Evolutionary conservation across 2,797 vertebrate species (phyloP), one percentile per base, ranked within the genome.

Genomic region (Cephalopachus bancanus): DNA sequence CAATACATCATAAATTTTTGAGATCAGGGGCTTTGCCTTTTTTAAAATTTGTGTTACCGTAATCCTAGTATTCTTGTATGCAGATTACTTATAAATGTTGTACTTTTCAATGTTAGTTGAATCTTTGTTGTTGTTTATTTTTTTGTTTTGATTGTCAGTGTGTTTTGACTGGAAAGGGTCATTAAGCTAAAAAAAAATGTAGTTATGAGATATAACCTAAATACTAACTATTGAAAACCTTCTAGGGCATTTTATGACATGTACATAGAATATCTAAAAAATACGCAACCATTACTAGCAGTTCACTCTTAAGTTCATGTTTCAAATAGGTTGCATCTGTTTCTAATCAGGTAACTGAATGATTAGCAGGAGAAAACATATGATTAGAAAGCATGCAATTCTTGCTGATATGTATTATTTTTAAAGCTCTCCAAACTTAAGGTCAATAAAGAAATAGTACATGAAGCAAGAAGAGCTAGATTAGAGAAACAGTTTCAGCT

Each of bases 261-360:
- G 84, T 59, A 90, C n/a, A 74, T 37, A 60, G 86, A 89, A 49
- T 94, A 95, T 79, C 84, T 97, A 26, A 84, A 96, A 88, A 97
- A 86, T 75, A 88, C 24, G 69, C 94, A 94, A 44, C 72, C 81
- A 88, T 97, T 97, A 96, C 84, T 81, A 96, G 75, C 84, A 96
- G 93, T 93, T 96, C 96, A 93, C 74, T 95, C 65, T 62, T 91
- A 91, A 96, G 97, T 98, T 97, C 96, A 96, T 12, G 2, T 98
- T 98, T 98, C 95, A 97, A 97, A 97, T 97, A 96, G 75, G 65
- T 95, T 96, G 89, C 97, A 97, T 98, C 97, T 98, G 97, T 97
- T 98, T 97, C 97, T 96, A 94, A 98, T 98, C 96, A 97, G 88
- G 95, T 97, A 98, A 96, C 96, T 96, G 96, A 93, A 97, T 97